A percentile compares a stretch with the other conserved stretches of the same genome.
phyloP scores from a whole-genome alignment of 2,113 vertebrate genomes.

The Trematocara marginatum region DNA sequence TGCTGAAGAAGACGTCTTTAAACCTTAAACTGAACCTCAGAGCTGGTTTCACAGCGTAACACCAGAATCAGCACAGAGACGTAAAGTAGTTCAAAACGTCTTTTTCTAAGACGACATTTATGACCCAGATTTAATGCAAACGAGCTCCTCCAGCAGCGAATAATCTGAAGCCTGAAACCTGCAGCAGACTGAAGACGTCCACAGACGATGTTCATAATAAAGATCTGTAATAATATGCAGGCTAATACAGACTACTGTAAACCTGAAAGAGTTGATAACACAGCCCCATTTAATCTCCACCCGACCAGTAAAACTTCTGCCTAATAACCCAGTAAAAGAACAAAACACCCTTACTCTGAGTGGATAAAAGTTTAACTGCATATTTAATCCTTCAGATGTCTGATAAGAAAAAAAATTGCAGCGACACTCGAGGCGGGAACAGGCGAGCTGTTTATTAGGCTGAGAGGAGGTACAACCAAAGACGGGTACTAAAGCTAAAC shows the following conservation, averaged over 20 bases:
- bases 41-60: background rate
- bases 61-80: background rate
- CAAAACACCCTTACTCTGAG: background rate
- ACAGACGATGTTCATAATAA: background rate
- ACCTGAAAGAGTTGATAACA: background rate
- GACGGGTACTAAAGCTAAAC: background rate
- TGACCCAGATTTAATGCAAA: background rate
- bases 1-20: background rate
- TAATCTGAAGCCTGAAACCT: background rate
- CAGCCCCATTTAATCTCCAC: background rate
- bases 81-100: rapidly evolving
- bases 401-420: background rate
- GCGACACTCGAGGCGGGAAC: no score
- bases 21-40: background rate
- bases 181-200: background rate
- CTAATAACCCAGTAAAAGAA: background rate
- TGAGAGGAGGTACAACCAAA: background rate
- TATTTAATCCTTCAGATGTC: background rate
- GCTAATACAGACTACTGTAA: background rate
- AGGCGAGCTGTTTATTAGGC: background rate
- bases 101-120: background rate
- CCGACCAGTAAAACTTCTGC: background rate
- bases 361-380: rapidly evolving
- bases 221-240: background rate
- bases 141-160: background rate